Evolutionary conservation across 2,797 vertebrate species (phyloP).

Genomic region (Buphagus erythrorhynchus): DNA sequence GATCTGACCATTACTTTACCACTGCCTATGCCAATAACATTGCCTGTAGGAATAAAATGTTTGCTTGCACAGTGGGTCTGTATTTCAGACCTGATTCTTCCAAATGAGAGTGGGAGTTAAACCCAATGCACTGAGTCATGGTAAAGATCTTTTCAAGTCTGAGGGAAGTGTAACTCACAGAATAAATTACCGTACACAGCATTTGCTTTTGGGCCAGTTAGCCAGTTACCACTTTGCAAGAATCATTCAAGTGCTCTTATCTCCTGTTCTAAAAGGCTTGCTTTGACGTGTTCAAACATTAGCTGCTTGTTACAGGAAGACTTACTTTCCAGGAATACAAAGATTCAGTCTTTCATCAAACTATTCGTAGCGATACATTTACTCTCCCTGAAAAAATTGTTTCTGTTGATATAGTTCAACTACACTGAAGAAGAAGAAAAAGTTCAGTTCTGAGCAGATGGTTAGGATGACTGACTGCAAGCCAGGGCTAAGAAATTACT

Average conservation of each 20-base stretch:
- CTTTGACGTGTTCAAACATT: constrained; percentile 50
- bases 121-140: neutral
- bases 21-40: neutral
- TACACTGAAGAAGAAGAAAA: constrained; percentile 58
- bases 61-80: neutral
- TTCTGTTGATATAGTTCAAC: constrained; percentile 66
- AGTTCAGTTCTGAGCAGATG: constrained; percentile 59
- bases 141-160: constrained; percentile 2
- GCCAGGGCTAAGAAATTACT: constrained; percentile 17
- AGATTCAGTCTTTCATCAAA: constrained; percentile 52
- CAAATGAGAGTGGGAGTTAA: neutral
- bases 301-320: constrained; percentile 47
- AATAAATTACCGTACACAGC: neutral
- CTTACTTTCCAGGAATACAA: constrained; percentile 52
- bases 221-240: neutral
- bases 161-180: constrained; percentile 1
- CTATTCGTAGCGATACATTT: constrained; percentile 21
- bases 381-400: constrained; percentile 52
- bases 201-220: constrained; percentile 36
- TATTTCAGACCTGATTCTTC: neutral
- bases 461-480: constrained; percentile 50
- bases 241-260: constrained; percentile 56
- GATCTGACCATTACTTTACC: neutral
- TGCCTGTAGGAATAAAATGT: neutral
- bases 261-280: constrained; percentile 48